phyloP scores from a whole-genome alignment of 2,888 invertebrate genomes.

The Drosophila tripunctata region DNA sequence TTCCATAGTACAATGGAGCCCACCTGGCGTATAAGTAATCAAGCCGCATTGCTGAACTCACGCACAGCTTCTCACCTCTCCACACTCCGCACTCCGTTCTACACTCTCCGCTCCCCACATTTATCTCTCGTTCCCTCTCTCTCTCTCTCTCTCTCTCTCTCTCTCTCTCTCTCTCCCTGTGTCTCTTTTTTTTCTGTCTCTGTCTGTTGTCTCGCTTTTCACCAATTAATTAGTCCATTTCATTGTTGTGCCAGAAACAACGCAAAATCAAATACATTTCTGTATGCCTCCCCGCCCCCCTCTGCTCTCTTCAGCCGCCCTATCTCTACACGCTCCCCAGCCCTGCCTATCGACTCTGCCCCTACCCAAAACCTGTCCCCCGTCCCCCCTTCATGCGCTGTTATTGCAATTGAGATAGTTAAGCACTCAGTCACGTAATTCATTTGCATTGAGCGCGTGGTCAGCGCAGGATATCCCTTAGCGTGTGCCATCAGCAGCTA shows the following conservation, averaged over 20 bases:
- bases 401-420: slow-evolving; percentile 58
- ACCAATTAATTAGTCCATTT: slow-evolving; percentile 62
- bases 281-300: background rate
- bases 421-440: slow-evolving; percentile 62
- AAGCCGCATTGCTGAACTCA: slow-evolving; percentile 20
- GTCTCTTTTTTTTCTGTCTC: background rate
- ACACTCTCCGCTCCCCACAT: background rate
- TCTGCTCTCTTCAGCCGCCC: background rate
- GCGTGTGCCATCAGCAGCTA: slow-evolving; percentile 21
- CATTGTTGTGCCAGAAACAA: slow-evolving; percentile 47
- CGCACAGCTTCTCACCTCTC: slow-evolving; percentile 10
- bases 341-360: background rate
- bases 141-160: background rate
- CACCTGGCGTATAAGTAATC: slow-evolving; percentile 36
- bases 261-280: slow-evolving; percentile 52
- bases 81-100: background rate
- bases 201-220: slow-evolving; percentile 38
- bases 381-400: slow-evolving; percentile 7
- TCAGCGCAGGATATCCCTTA: slow-evolving; percentile 46
- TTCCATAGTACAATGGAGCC: slow-evolving; percentile 7
- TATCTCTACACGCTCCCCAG: background rate
- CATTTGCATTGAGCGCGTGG: slow-evolving; percentile 64
- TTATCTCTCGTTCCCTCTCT: background rate
- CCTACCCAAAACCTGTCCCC: no score
- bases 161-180: no score